These are phyloP conservation scores for Eupristina koningsbergeri DNA, from an alignment of 1,140 invertebrate genomes.

Conservation along the genomic window DNA sequence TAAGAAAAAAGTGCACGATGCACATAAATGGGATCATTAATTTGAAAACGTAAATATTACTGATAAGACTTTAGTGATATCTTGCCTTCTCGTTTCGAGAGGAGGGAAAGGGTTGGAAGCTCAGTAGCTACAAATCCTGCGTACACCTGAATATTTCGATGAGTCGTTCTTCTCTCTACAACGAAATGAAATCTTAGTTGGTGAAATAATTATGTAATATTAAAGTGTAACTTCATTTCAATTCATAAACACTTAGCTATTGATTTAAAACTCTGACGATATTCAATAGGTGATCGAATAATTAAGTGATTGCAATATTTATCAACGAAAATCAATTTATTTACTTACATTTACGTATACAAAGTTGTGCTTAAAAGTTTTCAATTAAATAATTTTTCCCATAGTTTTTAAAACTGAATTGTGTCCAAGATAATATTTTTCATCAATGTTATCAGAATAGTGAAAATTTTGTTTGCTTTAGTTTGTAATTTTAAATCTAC, in stretches of 20 bases:
- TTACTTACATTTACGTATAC: too few relatives aligned
- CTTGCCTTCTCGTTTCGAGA: background rate
- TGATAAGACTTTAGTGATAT: background rate
- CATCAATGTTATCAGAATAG: too few relatives aligned
- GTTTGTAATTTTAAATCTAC: too few relatives aligned
- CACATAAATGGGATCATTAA: background rate
- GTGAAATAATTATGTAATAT: background rate
- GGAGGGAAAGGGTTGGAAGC: slow-evolving; percentile 11
- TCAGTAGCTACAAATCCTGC: slow-evolving; percentile 11
- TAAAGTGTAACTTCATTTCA: background rate
- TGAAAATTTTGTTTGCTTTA: too few relatives aligned
- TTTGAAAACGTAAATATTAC: background rate
- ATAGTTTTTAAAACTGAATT: too few relatives aligned
- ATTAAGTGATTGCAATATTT: background rate
- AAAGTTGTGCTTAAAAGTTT: too few relatives aligned
- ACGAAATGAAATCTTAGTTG: background rate
- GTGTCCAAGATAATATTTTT: too few relatives aligned
- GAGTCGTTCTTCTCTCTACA: background rate
- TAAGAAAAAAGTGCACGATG: background rate
- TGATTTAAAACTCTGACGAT: too few relatives aligned
- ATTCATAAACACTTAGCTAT: background rate
- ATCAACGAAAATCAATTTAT: too few relatives aligned
- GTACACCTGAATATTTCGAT: background rate
- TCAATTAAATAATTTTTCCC: too few relatives aligned
- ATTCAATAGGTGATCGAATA: too few relatives aligned